These are phyloP conservation scores for Actinemys pallida DNA, from an alignment of 2,113 vertebrate species.

Conservation along the genomic window DNA sequence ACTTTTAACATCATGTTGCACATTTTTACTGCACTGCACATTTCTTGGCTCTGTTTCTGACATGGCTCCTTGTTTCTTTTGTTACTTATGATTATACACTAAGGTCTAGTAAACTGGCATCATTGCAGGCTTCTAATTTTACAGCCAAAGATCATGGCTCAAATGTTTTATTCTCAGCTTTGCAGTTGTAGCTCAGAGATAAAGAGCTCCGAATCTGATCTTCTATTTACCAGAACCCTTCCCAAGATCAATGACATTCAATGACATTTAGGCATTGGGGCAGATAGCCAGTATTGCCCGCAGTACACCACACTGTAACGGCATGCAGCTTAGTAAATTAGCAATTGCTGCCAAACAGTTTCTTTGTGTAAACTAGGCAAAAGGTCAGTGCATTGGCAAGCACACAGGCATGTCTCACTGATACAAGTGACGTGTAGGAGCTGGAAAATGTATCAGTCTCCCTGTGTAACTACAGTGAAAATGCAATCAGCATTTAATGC, in stretches of 20 bases:
- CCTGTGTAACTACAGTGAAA: background rate
- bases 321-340: background rate
- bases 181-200: background rate
- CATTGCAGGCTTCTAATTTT: background rate
- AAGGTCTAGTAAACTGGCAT: slow-evolving; percentile 4
- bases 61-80: background rate
- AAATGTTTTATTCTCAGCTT: background rate
- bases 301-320: background rate
- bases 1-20: background rate
- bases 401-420: background rate
- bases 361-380: slow-evolving; percentile 49
- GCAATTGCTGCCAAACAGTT: slow-evolving; percentile 1
- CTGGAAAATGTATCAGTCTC: slow-evolving; percentile 58
- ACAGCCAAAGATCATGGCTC: slow-evolving; percentile 9
- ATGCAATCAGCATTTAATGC: background rate
- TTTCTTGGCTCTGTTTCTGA: background rate
- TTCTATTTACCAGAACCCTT: background rate
- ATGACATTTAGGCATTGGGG: background rate
- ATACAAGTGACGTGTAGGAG: slow-evolving; percentile 34
- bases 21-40: background rate
- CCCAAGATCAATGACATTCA: background rate
- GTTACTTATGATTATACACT: slow-evolving; percentile 9
- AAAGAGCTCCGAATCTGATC: background rate
- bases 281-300: background rate
- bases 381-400: slow-evolving; percentile 38